phyloP scores from a whole-genome alignment of 2,888 invertebrate species.

The Epinotia brunnichana region DNA sequence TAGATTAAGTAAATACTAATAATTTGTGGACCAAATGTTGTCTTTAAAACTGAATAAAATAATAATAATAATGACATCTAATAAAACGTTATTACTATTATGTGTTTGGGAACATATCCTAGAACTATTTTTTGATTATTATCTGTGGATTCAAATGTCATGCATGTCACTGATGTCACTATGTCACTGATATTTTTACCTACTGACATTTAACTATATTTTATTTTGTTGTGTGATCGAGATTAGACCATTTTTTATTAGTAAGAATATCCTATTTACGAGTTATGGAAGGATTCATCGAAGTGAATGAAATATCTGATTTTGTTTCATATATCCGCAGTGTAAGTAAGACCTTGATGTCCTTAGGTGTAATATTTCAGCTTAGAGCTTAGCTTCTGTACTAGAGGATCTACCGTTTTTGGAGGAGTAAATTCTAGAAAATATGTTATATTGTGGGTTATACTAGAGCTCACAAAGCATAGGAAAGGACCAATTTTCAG shows the following conservation, averaged over 20 bases:
- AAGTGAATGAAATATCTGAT: constrained; percentile 89
- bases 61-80: no score
- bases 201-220: constrained; percentile 21
- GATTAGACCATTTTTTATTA: constrained; percentile 20
- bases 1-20: no score
- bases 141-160: constrained; percentile 38
- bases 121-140: background rate
- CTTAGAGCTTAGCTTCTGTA: background rate
- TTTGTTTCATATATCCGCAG: constrained; percentile 90
- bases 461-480: background rate
- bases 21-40: no score
- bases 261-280: constrained; percentile 18
- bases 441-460: background rate
- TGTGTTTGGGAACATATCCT: constrained; percentile 2
- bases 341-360: constrained; percentile 82
- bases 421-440: background rate
- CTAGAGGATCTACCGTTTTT: background rate
- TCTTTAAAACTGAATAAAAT: no score
- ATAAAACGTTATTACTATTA: no score
- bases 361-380: background rate
- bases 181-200: constrained; percentile 14
- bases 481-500: background rate
- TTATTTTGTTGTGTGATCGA: constrained; percentile 36
- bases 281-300: constrained; percentile 85
- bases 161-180: constrained; percentile 7